Evolutionary conservation across 2,888 invertebrate species (phyloP), one percentile per base, ranked within the genome.

Genomic region (Drosophila phalerata): DNA sequence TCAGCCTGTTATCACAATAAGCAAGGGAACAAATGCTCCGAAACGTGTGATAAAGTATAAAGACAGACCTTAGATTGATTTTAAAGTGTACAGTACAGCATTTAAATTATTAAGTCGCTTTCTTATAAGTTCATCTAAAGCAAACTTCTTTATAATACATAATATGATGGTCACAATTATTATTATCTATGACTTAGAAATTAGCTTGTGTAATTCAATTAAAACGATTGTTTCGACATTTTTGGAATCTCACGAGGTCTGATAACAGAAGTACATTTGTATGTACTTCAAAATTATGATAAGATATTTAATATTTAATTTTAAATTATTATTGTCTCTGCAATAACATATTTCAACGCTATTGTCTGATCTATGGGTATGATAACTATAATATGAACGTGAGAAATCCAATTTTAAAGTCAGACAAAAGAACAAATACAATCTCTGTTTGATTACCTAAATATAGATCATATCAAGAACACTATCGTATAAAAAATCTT

Each of bases 1-100:
- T 69, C 4, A 15, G 61, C 32, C 43, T 10, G 25, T 25, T 69
- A 69, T 49, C 69, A 15, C 1, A 22, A 32, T 37, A 11, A 56
- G 9, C 19, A 28, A 2, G 9, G 4, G 1, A 45, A 5, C 45
- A 43, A 65, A 47, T 38, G 19, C 5, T 38, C 28, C 15, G 15
- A 52, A 40, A n/a, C 17, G 19, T 66, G 45, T 47, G 52, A 65
- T 51, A 25, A 28, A 45, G 15, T 13, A 34, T 5, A 51, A 25
- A 52, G 32, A 17, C 15, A 30, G 17, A 32, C 13, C 28, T 45
- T 3, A 40, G 2, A 19, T 45, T 9, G 25, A 45, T 25, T 3
- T n/a, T n/a, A 25, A 6, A 6, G 6, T 13, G 5, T 11, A 19
- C 5, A n/a, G n/a, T n/a, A n/a, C 6, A 2, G n/a, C 6, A 3